phyloP scores from a whole-genome alignment of 1,140 invertebrate species.

The Brachionus sp. region DNA sequence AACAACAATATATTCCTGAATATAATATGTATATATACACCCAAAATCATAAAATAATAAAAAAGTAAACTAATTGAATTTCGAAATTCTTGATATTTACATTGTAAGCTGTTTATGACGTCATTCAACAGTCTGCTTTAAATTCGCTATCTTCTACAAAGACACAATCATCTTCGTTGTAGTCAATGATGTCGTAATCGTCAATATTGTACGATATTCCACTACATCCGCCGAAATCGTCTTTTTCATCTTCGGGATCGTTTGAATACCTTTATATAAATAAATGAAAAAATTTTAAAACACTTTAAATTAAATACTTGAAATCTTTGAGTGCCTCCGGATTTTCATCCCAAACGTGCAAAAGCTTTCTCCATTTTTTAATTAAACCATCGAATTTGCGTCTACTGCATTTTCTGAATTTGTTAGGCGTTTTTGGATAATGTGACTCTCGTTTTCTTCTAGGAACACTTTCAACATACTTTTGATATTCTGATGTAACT shows the following conservation, averaged over 20 bases:
- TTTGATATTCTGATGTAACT: conserved; percentile 81
- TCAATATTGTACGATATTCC: conserved; percentile 21
- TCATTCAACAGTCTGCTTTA: background rate
- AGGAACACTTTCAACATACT: conserved; percentile 70
- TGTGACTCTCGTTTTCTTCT: conserved; percentile 69
- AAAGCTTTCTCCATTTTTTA: conserved; percentile 75
- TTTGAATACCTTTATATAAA: conserved; percentile 29
- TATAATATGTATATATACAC: background rate
- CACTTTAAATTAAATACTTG: conserved; percentile 39
- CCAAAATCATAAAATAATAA: background rate
- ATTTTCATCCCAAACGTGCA: conserved; percentile 74
- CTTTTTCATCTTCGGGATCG: conserved; percentile 14
- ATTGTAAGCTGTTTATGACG: background rate
- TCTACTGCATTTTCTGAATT: conserved; percentile 77
- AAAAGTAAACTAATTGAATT: conserved; percentile 10
- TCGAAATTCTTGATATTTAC: conserved; percentile 23
- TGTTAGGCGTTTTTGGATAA: conserved; percentile 81
- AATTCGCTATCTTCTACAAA: background rate
- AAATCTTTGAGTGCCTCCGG: conserved; percentile 30
- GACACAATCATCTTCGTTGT: conserved; percentile 15
- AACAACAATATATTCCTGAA: background rate
- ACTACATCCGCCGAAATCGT: conserved; percentile 22
- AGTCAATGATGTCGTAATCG: conserved; percentile 34
- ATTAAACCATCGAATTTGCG: conserved; percentile 83
- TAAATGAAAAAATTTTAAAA: background rate